These are phyloP conservation scores for Trogon surrucura DNA, from an alignment of 2,113 vertebrate species.

Conservation along the genomic window DNA sequence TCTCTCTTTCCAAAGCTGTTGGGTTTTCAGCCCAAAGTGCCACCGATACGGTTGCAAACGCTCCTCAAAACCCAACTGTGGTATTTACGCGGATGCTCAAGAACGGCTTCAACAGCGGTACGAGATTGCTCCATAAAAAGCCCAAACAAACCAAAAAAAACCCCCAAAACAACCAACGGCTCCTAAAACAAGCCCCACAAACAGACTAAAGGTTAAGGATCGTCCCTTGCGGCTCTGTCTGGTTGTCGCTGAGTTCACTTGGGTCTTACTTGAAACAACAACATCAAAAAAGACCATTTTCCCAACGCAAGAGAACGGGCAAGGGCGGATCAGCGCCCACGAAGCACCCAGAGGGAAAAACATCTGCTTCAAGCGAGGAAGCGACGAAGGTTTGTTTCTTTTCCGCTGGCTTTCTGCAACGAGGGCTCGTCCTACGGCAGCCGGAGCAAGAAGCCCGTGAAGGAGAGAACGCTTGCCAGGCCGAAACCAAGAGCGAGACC, in stretches of 20 bases:
- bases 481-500: neutral
- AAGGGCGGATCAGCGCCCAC: neutral
- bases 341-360: accelerated
- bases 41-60: neutral
- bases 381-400: neutral
- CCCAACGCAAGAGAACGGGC: neutral
- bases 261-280: neutral
- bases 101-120: neutral
- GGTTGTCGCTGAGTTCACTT: neutral
- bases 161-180: no score
- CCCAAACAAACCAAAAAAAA: neutral
- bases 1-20: neutral
- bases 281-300: neutral
- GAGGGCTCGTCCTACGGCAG: neutral
- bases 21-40: neutral
- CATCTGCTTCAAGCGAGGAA: neutral
- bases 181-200: no score
- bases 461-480: neutral
- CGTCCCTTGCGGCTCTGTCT: neutral
- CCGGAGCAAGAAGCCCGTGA: neutral
- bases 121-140: neutral
- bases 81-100: neutral
- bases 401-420: accelerated
- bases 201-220: neutral
- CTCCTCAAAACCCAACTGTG: neutral